A percentile compares a stretch with the other conserved stretches of the same genome.
Conservation (phyloP, 2,113 vertebrate genomes). For the Martes martes region DNA sequence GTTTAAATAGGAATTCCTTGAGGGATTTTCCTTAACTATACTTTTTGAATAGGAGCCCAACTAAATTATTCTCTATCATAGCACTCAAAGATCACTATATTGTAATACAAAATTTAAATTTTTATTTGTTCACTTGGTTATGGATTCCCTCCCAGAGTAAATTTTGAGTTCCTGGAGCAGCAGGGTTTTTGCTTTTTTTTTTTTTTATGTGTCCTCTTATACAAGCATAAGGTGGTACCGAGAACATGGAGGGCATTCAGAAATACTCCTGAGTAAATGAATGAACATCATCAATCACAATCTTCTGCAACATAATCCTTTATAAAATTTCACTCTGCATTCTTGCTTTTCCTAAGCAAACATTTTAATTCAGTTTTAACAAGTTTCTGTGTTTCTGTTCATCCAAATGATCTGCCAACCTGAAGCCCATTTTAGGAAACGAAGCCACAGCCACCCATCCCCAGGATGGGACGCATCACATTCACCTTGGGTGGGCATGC, state of each 20-base stretch:
- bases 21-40: background rate
- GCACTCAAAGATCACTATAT: background rate
- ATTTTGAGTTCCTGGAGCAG: background rate
- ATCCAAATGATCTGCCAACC: constrained; percentile 1
- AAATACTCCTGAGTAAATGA: background rate
- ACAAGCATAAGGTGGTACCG: background rate
- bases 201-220: background rate
- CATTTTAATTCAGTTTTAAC: constrained; percentile 13
- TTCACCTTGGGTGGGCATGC: background rate
- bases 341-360: constrained; percentile 13
- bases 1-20: background rate
- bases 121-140: background rate
- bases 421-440: constrained; percentile 32
- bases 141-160: background rate
- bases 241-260: background rate
- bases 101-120: background rate
- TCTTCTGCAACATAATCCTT: background rate
- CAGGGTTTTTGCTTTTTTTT: background rate
- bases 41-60: background rate
- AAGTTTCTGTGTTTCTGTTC: constrained; percentile 22
- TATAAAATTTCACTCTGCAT: background rate
- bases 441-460: constrained; percentile 10
- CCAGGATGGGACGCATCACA: background rate
- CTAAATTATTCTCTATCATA: background rate
- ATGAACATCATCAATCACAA: background rate